Percentiles rank a stretch among this genome's conserved stretches.
Conservation (phyloP, 1,140 invertebrate genomes). For the Oryctes rhinoceros region DNA sequence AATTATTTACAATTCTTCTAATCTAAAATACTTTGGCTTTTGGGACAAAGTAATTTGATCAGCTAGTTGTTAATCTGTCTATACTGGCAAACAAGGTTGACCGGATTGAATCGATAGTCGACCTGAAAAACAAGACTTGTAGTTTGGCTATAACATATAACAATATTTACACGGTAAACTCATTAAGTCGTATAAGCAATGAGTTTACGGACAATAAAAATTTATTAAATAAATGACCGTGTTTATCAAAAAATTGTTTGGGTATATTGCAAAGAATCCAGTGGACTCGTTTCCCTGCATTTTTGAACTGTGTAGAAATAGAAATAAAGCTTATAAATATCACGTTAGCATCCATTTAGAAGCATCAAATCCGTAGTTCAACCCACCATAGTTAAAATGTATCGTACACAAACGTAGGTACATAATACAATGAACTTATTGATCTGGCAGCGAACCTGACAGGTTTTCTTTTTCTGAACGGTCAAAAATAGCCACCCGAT, state of each 20-base stretch:
- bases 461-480: conserved; percentile 16
- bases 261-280: neutral
- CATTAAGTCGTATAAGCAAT: neutral
- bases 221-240: neutral
- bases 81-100: neutral
- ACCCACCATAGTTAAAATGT: neutral
- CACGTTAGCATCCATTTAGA: neutral
- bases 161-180: neutral
- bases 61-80: conserved; percentile 2
- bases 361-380: neutral
- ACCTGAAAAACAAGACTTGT: neutral
- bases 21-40: neutral
- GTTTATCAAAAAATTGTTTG: neutral
- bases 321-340: neutral
- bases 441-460: conserved; percentile 27
- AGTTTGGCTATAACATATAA: neutral
- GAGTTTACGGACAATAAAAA: neutral
- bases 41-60: neutral
- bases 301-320: neutral
- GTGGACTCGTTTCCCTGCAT: neutral
- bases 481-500: neutral
- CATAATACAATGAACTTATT: conserved; percentile 36
- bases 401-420: neutral
- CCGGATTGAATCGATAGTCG: conserved; percentile 11
- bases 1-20: too few species aligned